These are phyloP conservation scores for Drosophila mulleri DNA, from an alignment of 2,888 invertebrate genomes.

Conservation along the genomic window DNA sequence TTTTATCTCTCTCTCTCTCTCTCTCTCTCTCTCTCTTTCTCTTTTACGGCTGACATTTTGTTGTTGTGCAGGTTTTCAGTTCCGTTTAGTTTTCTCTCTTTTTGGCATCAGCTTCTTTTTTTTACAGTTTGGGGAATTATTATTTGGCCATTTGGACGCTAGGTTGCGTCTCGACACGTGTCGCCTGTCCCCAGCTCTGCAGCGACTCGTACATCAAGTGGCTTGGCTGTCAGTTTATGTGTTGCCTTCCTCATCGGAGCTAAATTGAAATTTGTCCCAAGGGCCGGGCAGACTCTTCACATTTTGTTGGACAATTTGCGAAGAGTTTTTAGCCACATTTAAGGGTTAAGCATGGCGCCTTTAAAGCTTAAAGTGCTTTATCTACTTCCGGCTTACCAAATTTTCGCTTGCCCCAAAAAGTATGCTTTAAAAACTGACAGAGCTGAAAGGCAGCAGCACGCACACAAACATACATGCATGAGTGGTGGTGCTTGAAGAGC, in stretches of 20 bases:
- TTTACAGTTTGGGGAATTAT: slow-evolving; percentile 58
- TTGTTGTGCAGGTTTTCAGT: slow-evolving; percentile 37
- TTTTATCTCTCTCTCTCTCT: background rate
- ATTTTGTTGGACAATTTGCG: slow-evolving; percentile 20
- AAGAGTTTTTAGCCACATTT: slow-evolving; percentile 29
- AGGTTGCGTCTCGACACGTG: slow-evolving; percentile 56
- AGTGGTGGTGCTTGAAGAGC: slow-evolving; percentile 12
- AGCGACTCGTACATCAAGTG: slow-evolving; percentile 49
- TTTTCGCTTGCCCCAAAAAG: slow-evolving; percentile 28
- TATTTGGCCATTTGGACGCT: slow-evolving; percentile 61
- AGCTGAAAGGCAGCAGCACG: slow-evolving; percentile 3
- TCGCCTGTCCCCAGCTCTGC: slow-evolving; percentile 32
- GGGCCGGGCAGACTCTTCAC: slow-evolving; percentile 23
- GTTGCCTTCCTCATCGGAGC: slow-evolving; percentile 47
- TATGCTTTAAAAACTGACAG: slow-evolving; percentile 26
- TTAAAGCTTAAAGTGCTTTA: background rate
- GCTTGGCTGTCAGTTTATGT: slow-evolving; percentile 56
- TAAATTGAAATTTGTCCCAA: slow-evolving; percentile 72
- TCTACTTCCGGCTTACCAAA: background rate
- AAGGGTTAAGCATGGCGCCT: background rate
- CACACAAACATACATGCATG: background rate
- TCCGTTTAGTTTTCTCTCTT: slow-evolving; percentile 22
- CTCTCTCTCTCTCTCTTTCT: slow-evolving; percentile 17
- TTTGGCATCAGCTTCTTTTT: background rate
- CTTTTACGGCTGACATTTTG: slow-evolving; percentile 46